Evolutionary conservation across 1,140 invertebrate genomes (phyloP).

Genomic region (Homarus americanus): DNA sequence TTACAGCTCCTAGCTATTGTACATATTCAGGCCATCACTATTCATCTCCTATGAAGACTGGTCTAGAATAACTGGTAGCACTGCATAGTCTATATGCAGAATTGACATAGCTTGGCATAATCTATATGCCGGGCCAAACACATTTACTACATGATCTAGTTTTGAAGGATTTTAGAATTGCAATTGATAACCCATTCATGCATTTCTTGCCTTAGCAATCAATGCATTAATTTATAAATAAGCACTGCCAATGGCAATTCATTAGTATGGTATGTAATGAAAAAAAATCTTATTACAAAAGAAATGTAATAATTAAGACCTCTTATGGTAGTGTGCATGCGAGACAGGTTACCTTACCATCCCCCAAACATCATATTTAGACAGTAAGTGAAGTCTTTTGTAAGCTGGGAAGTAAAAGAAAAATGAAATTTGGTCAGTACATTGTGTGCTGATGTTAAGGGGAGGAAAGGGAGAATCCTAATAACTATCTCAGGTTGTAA

Average conservation of each 20-base stretch:
- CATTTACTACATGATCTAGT: background rate
- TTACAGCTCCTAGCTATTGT: background rate
- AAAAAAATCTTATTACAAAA: background rate
- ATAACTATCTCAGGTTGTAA: background rate
- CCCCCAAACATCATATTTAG: background rate
- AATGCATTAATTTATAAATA: conserved; percentile 1
- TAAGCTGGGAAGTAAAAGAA: background rate
- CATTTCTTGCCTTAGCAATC: background rate
- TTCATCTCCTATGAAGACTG: background rate
- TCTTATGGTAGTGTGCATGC: background rate
- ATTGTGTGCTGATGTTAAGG: background rate
- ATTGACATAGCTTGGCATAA: background rate
- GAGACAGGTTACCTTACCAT: background rate
- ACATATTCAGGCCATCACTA: background rate
- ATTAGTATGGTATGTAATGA: background rate
- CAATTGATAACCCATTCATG: background rate
- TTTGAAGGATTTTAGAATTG: background rate
- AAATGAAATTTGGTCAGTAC: background rate
- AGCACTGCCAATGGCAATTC: background rate
- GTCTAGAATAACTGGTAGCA: background rate
- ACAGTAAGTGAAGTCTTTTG: background rate
- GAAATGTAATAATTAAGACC: background rate
- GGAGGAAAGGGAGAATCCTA: background rate
- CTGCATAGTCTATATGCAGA: conserved; percentile 17
- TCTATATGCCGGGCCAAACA: background rate